Evolutionary conservation across 2,888 invertebrate species (phyloP), one percentile per base, ranked within the genome.

Genomic region (Amphipyra berbera): DNA sequence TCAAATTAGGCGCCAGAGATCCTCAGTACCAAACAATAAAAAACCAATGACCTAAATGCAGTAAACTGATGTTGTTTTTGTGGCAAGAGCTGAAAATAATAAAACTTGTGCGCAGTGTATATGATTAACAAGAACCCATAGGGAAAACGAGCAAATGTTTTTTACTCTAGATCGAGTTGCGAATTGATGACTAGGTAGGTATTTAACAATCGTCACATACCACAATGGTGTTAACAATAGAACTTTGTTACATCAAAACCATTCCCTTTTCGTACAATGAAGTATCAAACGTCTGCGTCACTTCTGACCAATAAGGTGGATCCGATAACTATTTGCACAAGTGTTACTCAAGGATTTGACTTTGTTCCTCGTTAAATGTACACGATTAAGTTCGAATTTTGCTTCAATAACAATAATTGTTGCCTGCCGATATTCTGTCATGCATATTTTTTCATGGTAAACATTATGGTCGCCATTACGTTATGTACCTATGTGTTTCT

Each of bases 321-420:
- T 88, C 86, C 85, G 82, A 87, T 89, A 86, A 84, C 83, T 92
- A 82, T 92, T 92, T 91, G 83, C 76, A 81, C 91, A 92, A 91
- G 88, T 92, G 92, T 82, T 70, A 69, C 57, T 84, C 89, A 90
- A 91, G 90, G 89, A 88, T 88, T 82, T 74, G 72, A 70, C 68
- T 69, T 70, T 74, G 79, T 65, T 66, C 59, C 48, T 74, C 53
- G 21, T 35, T 54, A 14, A 38, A 38, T 58, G 41, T 21, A 45
- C 35, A 48, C 45, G 52, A 37, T 44, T 21, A 21, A 45, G 41
- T 42, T 21, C 57, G 49, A 62, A 46, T 58, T 58, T 74, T 37
- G 49, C 57, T 52, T 27, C 57, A 21, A n/a, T 48, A 49, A 63
- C 42, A 42, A 47, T 6, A 30, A 30, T 49, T 63, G 15, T 42